Percentiles rank a stretch among this genome's conserved stretches.
Conservation (phyloP, 2,113 vertebrate genomes). For the Turnix velox region DNA sequence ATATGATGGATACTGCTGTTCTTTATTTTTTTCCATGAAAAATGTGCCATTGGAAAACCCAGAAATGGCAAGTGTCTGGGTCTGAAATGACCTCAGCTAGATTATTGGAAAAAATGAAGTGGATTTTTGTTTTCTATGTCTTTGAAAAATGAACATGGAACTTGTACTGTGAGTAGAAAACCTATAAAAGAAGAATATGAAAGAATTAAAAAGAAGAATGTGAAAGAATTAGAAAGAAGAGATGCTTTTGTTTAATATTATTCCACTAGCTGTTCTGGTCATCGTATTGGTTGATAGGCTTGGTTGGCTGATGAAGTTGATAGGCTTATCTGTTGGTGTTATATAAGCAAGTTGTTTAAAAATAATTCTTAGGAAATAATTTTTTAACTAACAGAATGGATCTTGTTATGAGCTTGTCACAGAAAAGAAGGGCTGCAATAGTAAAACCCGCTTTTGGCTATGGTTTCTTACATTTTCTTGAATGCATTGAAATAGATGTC, state of each 20-base stretch:
- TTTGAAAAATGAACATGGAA: neutral
- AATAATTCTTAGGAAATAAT: neutral
- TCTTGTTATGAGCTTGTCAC: neutral
- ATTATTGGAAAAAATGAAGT: neutral
- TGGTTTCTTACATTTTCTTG: neutral
- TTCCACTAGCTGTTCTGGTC: neutral
- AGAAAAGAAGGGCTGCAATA: neutral
- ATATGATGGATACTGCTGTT: neutral
- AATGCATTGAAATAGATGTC: neutral
- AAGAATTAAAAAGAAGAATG: neutral
- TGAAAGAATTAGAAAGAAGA: neutral
- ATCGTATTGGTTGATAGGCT: neutral
- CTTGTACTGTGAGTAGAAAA: neutral
- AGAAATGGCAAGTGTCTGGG: neutral
- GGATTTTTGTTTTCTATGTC: neutral
- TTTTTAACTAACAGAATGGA: neutral
- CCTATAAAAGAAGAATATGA: too few species aligned
- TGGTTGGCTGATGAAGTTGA: neutral
- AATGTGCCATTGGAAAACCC: neutral
- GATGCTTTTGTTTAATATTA: neutral
- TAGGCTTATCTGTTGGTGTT: neutral
- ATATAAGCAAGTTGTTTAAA: neutral
- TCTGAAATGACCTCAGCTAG: neutral
- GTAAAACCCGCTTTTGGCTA: neutral
- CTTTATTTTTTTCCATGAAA: neutral